These are phyloP conservation scores for Cottoperca gobio DNA, from an alignment of 2,797 vertebrate species.

Conservation along the genomic window DNA sequence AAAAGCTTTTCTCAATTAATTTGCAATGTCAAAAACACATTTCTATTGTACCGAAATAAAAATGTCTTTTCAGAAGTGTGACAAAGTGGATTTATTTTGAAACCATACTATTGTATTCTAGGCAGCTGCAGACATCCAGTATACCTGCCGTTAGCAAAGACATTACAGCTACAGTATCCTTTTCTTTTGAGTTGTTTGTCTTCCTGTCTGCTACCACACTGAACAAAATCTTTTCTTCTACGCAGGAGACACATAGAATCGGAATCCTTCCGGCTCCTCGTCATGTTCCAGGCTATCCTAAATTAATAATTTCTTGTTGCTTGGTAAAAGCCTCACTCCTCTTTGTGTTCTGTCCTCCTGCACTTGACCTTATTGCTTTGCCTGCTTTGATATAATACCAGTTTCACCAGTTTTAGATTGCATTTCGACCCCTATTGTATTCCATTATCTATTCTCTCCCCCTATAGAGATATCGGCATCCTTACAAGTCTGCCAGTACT, in stretches of 20 bases:
- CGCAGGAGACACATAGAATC: slow-evolving; percentile 1
- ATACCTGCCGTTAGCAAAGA: slow-evolving; percentile 4
- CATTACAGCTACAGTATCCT: slow-evolving; percentile 20
- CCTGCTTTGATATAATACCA: neutral
- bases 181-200: slow-evolving; percentile 21
- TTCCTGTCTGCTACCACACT: slow-evolving; percentile 5
- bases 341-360: neutral
- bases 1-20: neutral
- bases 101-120: neutral
- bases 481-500: neutral
- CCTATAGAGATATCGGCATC: neutral
- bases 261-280: slow-evolving; percentile 11
- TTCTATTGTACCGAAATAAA: neutral
- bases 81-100: slow-evolving; percentile 23
- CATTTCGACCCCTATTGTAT: no score
- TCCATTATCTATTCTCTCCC: neutral
- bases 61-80: neutral
- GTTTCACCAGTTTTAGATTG: no score
- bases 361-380: neutral
- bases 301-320: neutral
- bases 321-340: neutral
- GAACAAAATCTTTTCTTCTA: slow-evolving; percentile 9
- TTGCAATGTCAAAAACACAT: slow-evolving; percentile 1
- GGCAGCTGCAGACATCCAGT: slow-evolving; percentile 1
- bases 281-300: slow-evolving; percentile 4